A percentile compares a stretch with the other conserved stretches of the same genome.
These are phyloP conservation scores for Bucorvus abyssinicus DNA, from an alignment of 2,797 vertebrate species.

Conservation along the genomic window DNA sequence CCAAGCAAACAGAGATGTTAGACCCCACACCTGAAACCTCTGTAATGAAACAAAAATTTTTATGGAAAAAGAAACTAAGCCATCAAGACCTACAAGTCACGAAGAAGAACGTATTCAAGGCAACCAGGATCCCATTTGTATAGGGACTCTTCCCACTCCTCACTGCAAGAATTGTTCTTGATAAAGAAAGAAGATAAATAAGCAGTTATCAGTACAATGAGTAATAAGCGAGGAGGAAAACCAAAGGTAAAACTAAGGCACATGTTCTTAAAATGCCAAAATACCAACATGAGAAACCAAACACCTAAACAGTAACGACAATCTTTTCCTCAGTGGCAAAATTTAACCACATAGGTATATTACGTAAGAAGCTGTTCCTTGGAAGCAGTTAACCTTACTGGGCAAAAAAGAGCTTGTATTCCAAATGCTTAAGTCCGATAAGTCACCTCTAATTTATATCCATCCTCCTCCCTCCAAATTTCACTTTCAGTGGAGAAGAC, in stretches of 20 bases:
- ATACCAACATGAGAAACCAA: neutral
- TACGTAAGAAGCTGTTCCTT: neutral
- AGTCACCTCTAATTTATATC: neutral
- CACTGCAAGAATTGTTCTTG: neutral
- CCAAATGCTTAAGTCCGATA: neutral
- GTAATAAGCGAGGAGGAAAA: neutral
- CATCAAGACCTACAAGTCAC: neutral
- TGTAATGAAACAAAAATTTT: neutral
- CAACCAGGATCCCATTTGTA: neutral
- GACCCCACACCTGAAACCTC: neutral
- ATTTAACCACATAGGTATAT: too few species aligned
- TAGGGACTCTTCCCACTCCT: neutral
- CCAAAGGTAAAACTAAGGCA: neutral
- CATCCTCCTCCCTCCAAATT: neutral
- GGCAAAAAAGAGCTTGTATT: neutral
- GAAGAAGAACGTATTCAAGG: neutral
- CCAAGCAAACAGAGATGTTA: neutral
- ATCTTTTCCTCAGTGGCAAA: neutral
- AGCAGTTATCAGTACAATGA: neutral
- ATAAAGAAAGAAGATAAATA: conserved; percentile 6
- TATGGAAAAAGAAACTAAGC: neutral
- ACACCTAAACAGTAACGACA: neutral
- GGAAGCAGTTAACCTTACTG: neutral
- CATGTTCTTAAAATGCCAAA: neutral
- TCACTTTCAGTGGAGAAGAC: neutral